Evolutionary conservation across 2,113 vertebrate genomes (phyloP), one percentile per base, ranked within the genome.

Genomic region (Castor canadensis): DNA sequence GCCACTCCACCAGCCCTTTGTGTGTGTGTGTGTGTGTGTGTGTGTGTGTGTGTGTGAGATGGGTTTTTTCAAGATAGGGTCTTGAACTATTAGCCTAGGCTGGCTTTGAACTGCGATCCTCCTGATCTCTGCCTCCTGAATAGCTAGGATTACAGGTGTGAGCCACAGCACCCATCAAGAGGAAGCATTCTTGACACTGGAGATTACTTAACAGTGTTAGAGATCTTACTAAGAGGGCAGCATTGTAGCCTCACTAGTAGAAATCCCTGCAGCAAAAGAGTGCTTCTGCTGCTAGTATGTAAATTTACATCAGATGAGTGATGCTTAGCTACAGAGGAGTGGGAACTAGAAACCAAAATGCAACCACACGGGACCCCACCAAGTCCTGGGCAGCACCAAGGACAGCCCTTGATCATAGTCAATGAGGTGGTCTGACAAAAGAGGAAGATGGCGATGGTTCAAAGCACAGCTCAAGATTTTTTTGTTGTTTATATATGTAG

Each of bases 401-500:
- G 58, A 64, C 10, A 58, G 43, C 30, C 0, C 10, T 16, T 11
- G 47, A 5, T 54, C 56, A 22, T 7, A 45, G 38, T 35, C 49
- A 45, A 22, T 28, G 4, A 32, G 54, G 26, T 71, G 16, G 1
- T 22, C 0, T n/a, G 45, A 56, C 16, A 58, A 11, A 24, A 66
- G 20, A n/a, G 85, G 72, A 69, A 72, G 49, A 17, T 24, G 24
- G 67, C 3, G 1, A 3, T 2, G 0, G 6, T 32, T 83, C 54
- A 64, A 5, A 54, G 79, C 47, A 1, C 12, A 40, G 54, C 62
- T 71, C 35, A 9, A 3, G 4, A 2, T 35, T 35, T 49, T 52
- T 84, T 35, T 38, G 28, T 71, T 9, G 4, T 72, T 20, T 62
- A 0, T 38, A 0, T 38, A 3, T 2, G 5, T 3, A 26, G 66